Conservation (phyloP, 2,797 vertebrate genomes). For the Cirrhinus mrigala region DNA sequence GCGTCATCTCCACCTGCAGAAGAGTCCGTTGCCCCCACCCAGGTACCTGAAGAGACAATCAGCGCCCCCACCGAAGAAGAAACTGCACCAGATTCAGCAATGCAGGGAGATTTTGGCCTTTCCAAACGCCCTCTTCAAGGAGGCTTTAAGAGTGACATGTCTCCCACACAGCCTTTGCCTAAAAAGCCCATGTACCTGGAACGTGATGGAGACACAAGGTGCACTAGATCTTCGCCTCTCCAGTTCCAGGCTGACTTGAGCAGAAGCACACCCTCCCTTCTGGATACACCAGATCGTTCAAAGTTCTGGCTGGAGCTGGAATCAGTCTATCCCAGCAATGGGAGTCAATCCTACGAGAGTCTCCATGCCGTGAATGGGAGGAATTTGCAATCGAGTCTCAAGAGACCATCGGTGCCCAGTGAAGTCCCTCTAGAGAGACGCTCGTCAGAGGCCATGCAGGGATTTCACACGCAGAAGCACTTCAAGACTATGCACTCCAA, state of each 20-base stretch:
- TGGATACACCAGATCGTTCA: constrained; percentile 86
- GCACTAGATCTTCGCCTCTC: constrained; percentile 46
- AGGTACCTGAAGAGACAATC: constrained; percentile 35
- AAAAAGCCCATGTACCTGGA: constrained; percentile 87
- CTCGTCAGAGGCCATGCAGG: constrained; percentile 70
- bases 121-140: constrained; percentile 87
- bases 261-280: constrained; percentile 85
- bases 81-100: constrained; percentile 53
- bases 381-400: constrained; percentile 67
- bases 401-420: constrained; percentile 43
- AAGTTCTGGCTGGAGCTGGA: constrained; percentile 90
- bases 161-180: constrained; percentile 89
- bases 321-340: constrained; percentile 78
- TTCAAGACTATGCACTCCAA: constrained; percentile 48
- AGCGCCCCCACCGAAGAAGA: constrained; percentile 38
- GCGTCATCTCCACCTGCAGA: constrained; percentile 58
- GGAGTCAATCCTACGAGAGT: constrained; percentile 87
- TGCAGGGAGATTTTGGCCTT: constrained; percentile 75
- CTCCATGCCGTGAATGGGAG: constrained; percentile 77
- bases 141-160: constrained; percentile 83
- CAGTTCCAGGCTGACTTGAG: constrained; percentile 85
- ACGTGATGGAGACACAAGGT: constrained; percentile 61
- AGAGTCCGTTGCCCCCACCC: constrained; percentile 50
- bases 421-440: constrained; percentile 71
- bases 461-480: constrained; percentile 46